phyloP scores from a whole-genome alignment of 2,888 invertebrate genomes.

The Ptychoptera albimana region DNA sequence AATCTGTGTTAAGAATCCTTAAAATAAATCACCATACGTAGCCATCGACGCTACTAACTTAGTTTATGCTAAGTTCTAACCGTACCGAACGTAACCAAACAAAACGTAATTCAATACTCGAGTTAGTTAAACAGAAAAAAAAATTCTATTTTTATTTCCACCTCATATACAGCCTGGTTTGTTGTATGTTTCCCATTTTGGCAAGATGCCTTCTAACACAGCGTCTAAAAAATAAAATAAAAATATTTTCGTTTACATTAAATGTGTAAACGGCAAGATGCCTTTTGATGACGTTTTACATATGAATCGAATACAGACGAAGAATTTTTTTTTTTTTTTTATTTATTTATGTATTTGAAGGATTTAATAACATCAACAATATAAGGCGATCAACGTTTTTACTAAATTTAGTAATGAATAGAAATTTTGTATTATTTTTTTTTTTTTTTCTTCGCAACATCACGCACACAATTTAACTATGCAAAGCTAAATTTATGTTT shows the following conservation, averaged over 20 bases:
- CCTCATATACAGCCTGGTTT: background rate
- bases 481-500: no score
- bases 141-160: background rate
- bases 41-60: no score
- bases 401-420: no score
- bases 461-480: no score
- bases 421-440: no score
- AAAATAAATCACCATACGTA: no score
- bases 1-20: no score
- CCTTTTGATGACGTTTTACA: background rate
- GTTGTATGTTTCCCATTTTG: slow-evolving; percentile 4
- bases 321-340: slow-evolving; percentile 2
- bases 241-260: background rate
- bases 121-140: no score
- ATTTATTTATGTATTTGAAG: background rate
- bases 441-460: no score
- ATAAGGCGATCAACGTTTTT: background rate
- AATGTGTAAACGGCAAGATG: background rate
- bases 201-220: slow-evolving; percentile 3
- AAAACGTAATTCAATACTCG: no score
- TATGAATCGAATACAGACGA: slow-evolving; percentile 6
- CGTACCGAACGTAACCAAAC: no score
- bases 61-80: no score
- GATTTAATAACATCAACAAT: background rate
- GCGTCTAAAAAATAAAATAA: background rate